Conservation (phyloP, 2,888 invertebrate genomes). For the Cacoxenus indagator region DNA sequence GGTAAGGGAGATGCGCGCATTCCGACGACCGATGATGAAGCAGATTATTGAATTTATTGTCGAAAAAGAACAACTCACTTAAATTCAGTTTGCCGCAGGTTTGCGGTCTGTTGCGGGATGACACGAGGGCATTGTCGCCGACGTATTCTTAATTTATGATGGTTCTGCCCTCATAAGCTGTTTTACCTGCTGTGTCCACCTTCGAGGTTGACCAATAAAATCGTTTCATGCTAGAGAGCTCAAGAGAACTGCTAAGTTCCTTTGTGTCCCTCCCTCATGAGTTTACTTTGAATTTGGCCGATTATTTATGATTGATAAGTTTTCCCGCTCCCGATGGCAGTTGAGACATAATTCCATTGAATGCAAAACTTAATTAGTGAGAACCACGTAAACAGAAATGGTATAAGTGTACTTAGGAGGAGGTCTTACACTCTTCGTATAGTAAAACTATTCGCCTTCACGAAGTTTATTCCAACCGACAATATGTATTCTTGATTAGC, state of each 20-base stretch:
- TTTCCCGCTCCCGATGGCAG: neutral
- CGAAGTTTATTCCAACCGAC: too few species aligned
- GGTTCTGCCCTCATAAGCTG: neutral
- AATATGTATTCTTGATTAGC: too few species aligned
- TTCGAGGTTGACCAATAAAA: conserved; percentile 10
- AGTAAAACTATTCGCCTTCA: too few species aligned
- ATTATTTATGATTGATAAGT: conserved; percentile 16
- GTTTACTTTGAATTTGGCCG: conserved; percentile 26
- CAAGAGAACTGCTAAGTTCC: neutral
- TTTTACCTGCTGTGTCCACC: neutral
- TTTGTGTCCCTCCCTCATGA: conserved; percentile 1
- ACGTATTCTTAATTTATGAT: conserved; percentile 1
- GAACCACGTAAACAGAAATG: too few species aligned
- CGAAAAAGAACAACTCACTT: conserved; percentile 11
- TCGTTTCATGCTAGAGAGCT: conserved; percentile 2
- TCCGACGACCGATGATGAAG: conserved; percentile 19
- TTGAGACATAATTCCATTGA: neutral
- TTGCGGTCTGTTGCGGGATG: neutral
- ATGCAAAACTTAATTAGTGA: neutral
- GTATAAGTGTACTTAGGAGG: too few species aligned
- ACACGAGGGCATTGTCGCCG: conserved; percentile 5
- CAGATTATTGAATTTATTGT: conserved; percentile 32
- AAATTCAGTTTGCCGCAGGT: neutral
- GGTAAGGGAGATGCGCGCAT: conserved; percentile 6
- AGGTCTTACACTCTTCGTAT: too few species aligned